These are phyloP conservation scores for Temnothorax ravouxi DNA, from an alignment of 2,888 invertebrate species.

Conservation along the genomic window DNA sequence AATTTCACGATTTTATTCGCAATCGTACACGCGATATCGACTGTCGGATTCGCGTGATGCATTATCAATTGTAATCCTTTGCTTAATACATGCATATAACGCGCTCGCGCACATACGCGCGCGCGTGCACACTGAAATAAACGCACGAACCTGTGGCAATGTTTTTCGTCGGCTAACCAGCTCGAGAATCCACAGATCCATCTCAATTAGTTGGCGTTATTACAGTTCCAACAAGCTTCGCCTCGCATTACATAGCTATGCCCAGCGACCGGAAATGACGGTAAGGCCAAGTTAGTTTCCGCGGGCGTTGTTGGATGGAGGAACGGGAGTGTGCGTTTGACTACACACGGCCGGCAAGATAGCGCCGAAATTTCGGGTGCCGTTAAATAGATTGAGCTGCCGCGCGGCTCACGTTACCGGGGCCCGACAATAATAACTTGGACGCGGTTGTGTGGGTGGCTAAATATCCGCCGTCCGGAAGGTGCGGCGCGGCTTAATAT, in stretches of 20 bases:
- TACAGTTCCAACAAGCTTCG: constrained; percentile 69
- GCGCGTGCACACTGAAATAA: constrained; percentile 6
- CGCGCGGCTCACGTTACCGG: constrained; percentile 52
- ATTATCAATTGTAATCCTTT: constrained; percentile 36
- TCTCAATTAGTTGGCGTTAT: constrained; percentile 78
- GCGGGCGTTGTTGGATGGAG: constrained; percentile 59
- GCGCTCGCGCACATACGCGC: not conserved
- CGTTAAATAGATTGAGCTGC: constrained; percentile 56
- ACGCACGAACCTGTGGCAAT: constrained; percentile 24
- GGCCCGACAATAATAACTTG: constrained; percentile 67
- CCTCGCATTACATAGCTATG: constrained; percentile 68
- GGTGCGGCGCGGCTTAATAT: constrained; percentile 60
- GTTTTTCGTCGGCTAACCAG: constrained; percentile 51
- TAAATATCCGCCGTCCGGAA: constrained; percentile 67
- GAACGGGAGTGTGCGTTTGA: constrained; percentile 54
- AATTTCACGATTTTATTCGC: constrained; percentile 30
- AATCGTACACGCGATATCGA: constrained; percentile 26
- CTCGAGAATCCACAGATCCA: constrained; percentile 68
- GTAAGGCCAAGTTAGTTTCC: constrained; percentile 75
- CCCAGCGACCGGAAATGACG: constrained; percentile 73
- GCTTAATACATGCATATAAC: not conserved
- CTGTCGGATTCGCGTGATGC: constrained; percentile 13
- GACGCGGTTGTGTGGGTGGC: constrained; percentile 18
- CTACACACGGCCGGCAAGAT: constrained; percentile 66
- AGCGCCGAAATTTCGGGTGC: constrained; percentile 70